A percentile compares a stretch with the other conserved stretches of the same genome.
phyloP scores from a whole-genome alignment of 2,113 vertebrate species.

The Takifugu bimaculatus region DNA sequence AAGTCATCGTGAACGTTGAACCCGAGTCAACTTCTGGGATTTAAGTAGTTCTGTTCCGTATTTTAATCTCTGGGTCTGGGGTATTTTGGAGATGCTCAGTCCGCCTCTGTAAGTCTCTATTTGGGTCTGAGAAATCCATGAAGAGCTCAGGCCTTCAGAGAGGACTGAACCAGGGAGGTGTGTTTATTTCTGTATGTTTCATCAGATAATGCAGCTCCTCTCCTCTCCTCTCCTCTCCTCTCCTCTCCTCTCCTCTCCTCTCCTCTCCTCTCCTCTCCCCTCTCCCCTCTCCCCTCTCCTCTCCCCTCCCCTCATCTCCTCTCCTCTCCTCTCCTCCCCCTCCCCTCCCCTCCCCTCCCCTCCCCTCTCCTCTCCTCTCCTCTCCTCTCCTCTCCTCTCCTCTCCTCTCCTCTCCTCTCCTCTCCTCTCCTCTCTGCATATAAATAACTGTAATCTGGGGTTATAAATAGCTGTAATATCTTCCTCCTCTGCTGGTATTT shows the following conservation, averaged over 20 bases:
- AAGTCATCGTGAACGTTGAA: too few relatives aligned
- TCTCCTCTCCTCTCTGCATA: slow-evolving; percentile 38
- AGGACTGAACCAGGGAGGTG: slow-evolving; percentile 24
- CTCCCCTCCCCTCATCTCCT: slow-evolving; percentile 20
- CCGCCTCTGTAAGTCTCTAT: slow-evolving; percentile 5
- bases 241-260: slow-evolving; percentile 13
- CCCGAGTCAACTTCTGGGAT: too few relatives aligned
- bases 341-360: slow-evolving; percentile 27
- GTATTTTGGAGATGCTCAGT: slow-evolving; percentile 12
- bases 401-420: neutral
- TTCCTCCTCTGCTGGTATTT: slow-evolving; percentile 51
- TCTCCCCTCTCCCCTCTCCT: slow-evolving; percentile 8
- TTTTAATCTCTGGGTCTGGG: too few relatives aligned
- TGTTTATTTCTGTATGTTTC: slow-evolving; percentile 54
- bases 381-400: slow-evolving; percentile 1
- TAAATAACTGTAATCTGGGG: slow-evolving; percentile 67
- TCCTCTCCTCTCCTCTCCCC: slow-evolving; percentile 15
- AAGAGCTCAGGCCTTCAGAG: slow-evolving; percentile 34
- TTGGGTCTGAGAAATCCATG: slow-evolving; percentile 26
- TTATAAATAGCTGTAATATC: slow-evolving; percentile 68
- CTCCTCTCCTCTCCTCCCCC: slow-evolving; percentile 12
- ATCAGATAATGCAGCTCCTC: slow-evolving; percentile 34
- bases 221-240: slow-evolving; percentile 1
- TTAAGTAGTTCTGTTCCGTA: too few relatives aligned
- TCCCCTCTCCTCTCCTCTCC: neutral